phyloP scores from a whole-genome alignment of 2,797 vertebrate species.

The Tokudaia muenninki region DNA sequence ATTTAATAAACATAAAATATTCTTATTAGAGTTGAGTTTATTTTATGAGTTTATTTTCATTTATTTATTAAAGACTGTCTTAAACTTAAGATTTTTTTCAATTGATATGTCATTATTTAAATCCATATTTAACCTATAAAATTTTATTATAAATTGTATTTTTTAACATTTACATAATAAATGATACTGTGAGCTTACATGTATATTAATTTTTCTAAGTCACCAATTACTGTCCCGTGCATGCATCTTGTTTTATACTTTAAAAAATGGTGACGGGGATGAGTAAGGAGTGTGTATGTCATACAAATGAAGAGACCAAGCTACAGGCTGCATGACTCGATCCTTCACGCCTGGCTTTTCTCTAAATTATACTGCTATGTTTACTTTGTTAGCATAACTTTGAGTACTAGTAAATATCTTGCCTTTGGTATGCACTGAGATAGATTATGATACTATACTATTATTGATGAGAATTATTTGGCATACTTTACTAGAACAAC shows the following conservation, averaged over 20 bases:
- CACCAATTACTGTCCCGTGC: background rate
- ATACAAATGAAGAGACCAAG: slow-evolving; percentile 40
- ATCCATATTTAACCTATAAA: slow-evolving; percentile 9
- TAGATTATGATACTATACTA: slow-evolving; percentile 32
- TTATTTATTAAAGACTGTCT: slow-evolving; percentile 60
- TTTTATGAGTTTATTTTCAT: slow-evolving; percentile 50
- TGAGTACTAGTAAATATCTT: slow-evolving; percentile 63
- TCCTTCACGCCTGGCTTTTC: slow-evolving; percentile 16
- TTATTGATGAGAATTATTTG: slow-evolving; percentile 75
- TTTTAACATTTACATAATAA: slow-evolving; percentile 34
- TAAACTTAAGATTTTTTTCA: slow-evolving; percentile 4
- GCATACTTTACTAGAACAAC: slow-evolving; percentile 90
- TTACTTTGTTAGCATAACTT: slow-evolving; percentile 64
- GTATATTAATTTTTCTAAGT: slow-evolving; percentile 38
- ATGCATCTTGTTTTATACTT: slow-evolving; percentile 46
- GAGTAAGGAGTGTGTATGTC: background rate
- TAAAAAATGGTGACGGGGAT: background rate
- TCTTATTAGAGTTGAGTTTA: background rate
- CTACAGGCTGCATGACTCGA: background rate
- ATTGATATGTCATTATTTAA: slow-evolving; percentile 23
- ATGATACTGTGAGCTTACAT: background rate
- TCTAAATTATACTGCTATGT: slow-evolving; percentile 49
- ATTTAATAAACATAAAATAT: slow-evolving; percentile 61
- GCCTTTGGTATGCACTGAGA: slow-evolving; percentile 11
- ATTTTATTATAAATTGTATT: too few relatives aligned